These are phyloP conservation scores for Anoplophora glabripennis DNA, from an alignment of 1,140 invertebrate genomes.

Conservation along the genomic window DNA sequence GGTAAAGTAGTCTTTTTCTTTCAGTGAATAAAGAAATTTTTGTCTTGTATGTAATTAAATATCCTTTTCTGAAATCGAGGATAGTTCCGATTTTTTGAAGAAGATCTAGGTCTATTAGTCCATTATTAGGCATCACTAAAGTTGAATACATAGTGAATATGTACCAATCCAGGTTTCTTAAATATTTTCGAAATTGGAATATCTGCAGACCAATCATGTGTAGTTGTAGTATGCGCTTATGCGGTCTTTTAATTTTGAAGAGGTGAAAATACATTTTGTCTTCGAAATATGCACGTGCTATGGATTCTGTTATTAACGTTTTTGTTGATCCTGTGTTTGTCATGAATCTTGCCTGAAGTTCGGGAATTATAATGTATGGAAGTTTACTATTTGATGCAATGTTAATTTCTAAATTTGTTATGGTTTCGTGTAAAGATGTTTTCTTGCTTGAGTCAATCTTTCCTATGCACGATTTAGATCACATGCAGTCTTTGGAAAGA, in stretches of 20 bases:
- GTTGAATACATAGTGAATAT: slow-evolving; percentile 18
- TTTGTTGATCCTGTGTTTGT: slow-evolving; percentile 18
- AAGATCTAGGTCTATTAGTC: slow-evolving; percentile 11
- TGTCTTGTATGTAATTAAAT: not conserved
- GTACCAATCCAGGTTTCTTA: not conserved
- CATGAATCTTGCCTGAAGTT: slow-evolving; percentile 19
- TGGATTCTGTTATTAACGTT: slow-evolving; percentile 14
- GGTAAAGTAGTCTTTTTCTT: not conserved
- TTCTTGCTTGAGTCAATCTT: too few species aligned
- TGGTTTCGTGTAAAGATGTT: too few species aligned
- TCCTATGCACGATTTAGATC: too few species aligned
- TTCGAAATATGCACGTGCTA: slow-evolving; percentile 17
- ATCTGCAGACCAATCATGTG: not conserved
- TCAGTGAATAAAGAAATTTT: slow-evolving; percentile 4
- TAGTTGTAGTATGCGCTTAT: slow-evolving; percentile 13
- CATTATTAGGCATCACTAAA: slow-evolving; percentile 11
- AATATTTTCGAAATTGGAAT: not conserved
- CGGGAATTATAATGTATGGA: slow-evolving; percentile 16
- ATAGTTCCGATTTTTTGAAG: slow-evolving; percentile 8
- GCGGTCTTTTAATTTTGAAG: slow-evolving; percentile 24
- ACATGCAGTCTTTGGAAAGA: too few species aligned
- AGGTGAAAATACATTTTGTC: slow-evolving; percentile 11
- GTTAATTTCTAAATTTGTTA: too few species aligned
- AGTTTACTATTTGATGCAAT: not conserved
- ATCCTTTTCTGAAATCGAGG: slow-evolving; percentile 2